These are phyloP conservation scores for Ctenicera cuprea DNA, from an alignment of 2,888 invertebrate genomes.

Conservation along the genomic window DNA sequence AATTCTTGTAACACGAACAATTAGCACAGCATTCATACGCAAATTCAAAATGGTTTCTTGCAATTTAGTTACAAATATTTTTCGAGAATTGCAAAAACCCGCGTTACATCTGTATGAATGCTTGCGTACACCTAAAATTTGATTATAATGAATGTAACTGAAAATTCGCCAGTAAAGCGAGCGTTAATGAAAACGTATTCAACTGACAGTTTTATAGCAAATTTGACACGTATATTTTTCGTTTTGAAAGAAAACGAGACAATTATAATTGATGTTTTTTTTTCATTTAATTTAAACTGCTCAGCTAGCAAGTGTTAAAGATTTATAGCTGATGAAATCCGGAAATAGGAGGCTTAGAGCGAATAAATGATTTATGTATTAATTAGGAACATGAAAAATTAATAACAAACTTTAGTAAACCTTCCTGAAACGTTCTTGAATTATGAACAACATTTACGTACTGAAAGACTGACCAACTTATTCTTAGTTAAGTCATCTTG, in stretches of 20 bases:
- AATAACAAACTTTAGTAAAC: background rate
- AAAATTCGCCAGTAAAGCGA: background rate
- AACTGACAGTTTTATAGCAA: background rate
- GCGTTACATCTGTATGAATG: background rate
- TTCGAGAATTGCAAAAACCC: background rate
- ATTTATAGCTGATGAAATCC: too few species aligned
- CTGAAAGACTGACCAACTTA: slow-evolving; percentile 2
- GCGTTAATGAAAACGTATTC: slow-evolving; percentile 1
- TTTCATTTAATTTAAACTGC: too few species aligned
- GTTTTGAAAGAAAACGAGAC: too few species aligned
- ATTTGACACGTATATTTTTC: too few species aligned
- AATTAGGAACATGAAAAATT: too few species aligned
- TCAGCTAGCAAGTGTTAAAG: too few species aligned
- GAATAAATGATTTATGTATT: too few species aligned
- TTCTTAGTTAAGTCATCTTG: background rate
- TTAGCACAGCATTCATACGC: background rate
- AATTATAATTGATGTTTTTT: too few species aligned
- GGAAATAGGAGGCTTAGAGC: too few species aligned
- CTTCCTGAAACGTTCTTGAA: background rate
- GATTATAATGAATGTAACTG: background rate
- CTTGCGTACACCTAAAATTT: background rate
- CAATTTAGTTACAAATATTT: background rate
- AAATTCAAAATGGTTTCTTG: background rate
- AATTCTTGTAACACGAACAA: background rate
- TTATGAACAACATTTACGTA: background rate